Evolutionary conservation across 1,140 invertebrate species (phyloP).

Genomic region (Neomicropteryx cornuta): DNA sequence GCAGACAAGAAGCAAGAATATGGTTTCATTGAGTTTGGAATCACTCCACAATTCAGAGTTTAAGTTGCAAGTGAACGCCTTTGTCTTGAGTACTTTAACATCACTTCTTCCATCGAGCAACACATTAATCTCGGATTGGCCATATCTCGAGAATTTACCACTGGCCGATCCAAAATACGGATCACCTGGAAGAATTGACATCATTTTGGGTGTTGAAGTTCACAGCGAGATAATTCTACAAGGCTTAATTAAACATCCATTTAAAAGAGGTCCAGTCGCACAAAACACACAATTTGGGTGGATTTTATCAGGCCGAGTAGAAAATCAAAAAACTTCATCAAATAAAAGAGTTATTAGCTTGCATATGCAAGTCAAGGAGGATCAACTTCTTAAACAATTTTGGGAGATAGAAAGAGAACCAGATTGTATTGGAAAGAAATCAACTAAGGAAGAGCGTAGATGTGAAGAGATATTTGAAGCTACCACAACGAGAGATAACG

Average conservation of each 20-base stretch:
- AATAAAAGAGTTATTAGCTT: constrained; percentile 5
- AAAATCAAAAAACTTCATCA: constrained; percentile 5
- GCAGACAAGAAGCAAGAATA: constrained; percentile 7
- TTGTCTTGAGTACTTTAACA: constrained; percentile 11
- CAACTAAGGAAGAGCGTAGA: constrained; percentile 13
- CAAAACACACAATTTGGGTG: constrained; percentile 21
- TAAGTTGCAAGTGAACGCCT: constrained; percentile 10
- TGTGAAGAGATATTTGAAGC: constrained; percentile 16
- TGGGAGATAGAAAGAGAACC: constrained; percentile 18
- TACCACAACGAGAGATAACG: constrained; percentile 10
- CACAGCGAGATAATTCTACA: constrained; percentile 13
- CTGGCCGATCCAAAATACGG: constrained; percentile 13
- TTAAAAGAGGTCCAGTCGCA: constrained; percentile 15
- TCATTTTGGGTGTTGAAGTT: constrained; percentile 14
- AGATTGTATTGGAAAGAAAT: constrained; percentile 4
- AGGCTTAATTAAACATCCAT: constrained; percentile 10
- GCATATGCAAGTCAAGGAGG: constrained; percentile 12
- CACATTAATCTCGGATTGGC: constrained; percentile 6
- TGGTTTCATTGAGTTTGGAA: constrained; percentile 9
- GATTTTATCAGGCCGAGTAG: constrained; percentile 19
- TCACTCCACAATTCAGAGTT: constrained; percentile 6
- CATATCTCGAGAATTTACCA: constrained; percentile 4
- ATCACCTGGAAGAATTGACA: constrained; percentile 13
- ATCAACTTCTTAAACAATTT: constrained; percentile 16
- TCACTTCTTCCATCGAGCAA: constrained; percentile 12